Percentiles rank a stretch among this genome's conserved stretches.
Conservation (phyloP, 1,140 invertebrate genomes). For the Teleopsis dalmanni region DNA sequence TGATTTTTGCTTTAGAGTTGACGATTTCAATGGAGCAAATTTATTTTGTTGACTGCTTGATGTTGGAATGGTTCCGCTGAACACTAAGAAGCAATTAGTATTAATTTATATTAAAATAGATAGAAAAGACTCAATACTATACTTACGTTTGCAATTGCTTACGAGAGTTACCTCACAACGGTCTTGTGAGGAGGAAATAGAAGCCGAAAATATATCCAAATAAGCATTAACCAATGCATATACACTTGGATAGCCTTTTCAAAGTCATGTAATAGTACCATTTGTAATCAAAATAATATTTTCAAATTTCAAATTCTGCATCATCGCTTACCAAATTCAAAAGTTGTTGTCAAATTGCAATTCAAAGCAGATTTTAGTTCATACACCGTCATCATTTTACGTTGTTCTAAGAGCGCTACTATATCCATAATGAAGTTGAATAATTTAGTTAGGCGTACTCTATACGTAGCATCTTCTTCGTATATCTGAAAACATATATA, state of each 20-base stretch:
- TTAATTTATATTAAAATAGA: constrained; percentile 2
- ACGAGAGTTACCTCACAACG: constrained; percentile 27
- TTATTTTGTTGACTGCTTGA: constrained; percentile 17
- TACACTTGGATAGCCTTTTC: constrained; percentile 45
- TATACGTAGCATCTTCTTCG: constrained; percentile 16
- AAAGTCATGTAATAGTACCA: no score
- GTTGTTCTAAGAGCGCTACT: constrained; percentile 29
- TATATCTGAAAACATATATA: constrained; percentile 13
- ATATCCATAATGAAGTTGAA: constrained; percentile 31
- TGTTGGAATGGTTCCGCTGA: not conserved
- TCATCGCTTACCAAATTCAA: constrained; percentile 24
- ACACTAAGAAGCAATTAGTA: not conserved
- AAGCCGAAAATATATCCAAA: constrained; percentile 46
- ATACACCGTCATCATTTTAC: constrained; percentile 22
- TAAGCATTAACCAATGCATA: constrained; percentile 49
- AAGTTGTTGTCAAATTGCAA: constrained; percentile 23
- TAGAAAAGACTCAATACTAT: no score
- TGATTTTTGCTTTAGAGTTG: constrained; percentile 21
- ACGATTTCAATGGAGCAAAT: constrained; percentile 20
- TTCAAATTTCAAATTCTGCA: constrained; percentile 2
- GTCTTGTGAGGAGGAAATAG: constrained; percentile 26
- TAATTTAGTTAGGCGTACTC: constrained; percentile 27
- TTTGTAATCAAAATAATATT: constrained; percentile 25
- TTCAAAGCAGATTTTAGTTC: constrained; percentile 30
- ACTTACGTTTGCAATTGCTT: constrained; percentile 27